A percentile compares a stretch with the other conserved stretches of the same genome.
Evolutionary conservation across 2,888 invertebrate genomes (phyloP).

Genomic region (Troides helena): DNA sequence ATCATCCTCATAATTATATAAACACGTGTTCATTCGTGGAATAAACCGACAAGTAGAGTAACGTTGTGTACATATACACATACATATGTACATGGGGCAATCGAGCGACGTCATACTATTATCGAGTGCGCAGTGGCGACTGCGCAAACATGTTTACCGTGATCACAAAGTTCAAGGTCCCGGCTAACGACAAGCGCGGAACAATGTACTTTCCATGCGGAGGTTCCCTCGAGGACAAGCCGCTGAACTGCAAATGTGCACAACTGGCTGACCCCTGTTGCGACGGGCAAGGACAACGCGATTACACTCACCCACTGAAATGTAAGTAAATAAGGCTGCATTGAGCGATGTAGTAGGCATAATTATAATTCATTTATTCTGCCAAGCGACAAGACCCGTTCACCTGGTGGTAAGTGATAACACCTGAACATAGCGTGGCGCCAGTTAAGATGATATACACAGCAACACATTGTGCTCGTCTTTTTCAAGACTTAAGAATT

Average conservation of each 20-base stretch:
- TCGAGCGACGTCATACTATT: constrained; percentile 58
- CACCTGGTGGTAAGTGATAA: too few species aligned
- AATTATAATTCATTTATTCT: too few species aligned
- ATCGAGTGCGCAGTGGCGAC: constrained; percentile 66
- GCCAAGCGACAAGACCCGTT: too few species aligned
- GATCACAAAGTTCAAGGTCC: constrained; percentile 75
- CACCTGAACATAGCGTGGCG: too few species aligned
- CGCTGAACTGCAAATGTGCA: constrained; percentile 32
- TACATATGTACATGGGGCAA: constrained; percentile 36
- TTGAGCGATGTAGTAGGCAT: background rate
- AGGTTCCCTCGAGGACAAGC: constrained; percentile 48
- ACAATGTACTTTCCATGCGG: constrained; percentile 58
- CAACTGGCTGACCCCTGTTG: constrained; percentile 26
- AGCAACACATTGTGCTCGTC: too few species aligned
- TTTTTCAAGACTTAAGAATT: too few species aligned
- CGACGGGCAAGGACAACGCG: constrained; percentile 23
- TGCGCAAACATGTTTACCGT: constrained; percentile 76
- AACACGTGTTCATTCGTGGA: constrained; percentile 56
- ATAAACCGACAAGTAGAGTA: constrained; percentile 42
- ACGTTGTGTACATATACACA: constrained; percentile 31
- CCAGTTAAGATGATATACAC: too few species aligned
- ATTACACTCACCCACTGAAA: constrained; percentile 3
- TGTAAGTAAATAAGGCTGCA: background rate
- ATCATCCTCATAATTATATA: constrained; percentile 2
- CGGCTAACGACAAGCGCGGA: constrained; percentile 55